Conservation (phyloP, 2,113 vertebrate species). For the Zeus faber region DNA sequence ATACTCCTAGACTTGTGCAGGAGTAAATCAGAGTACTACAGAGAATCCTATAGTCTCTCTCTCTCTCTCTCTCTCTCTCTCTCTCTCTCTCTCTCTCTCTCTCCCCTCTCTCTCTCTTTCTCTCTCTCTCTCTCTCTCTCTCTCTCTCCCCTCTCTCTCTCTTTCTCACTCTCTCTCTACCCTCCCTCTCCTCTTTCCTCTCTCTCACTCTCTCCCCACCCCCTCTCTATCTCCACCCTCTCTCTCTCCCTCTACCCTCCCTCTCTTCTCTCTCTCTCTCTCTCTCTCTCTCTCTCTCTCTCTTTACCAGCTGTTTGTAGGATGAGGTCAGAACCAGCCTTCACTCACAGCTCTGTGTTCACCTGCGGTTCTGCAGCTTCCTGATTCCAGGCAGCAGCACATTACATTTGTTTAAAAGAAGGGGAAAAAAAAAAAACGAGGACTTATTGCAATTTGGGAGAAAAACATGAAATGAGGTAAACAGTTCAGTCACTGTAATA, state of each 20-base stretch:
- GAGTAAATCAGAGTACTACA: not conserved
- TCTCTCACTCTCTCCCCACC: not conserved
- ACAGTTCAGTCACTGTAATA: too few species aligned
- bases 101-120: not conserved
- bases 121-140: not conserved
- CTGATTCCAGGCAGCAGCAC: not conserved
- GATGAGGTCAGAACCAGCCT: not conserved
- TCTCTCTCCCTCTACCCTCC: not conserved
- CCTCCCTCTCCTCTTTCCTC: not conserved
- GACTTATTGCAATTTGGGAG: too few species aligned
- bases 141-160: not conserved
- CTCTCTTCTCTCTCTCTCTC: not conserved
- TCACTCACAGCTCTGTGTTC: not conserved
- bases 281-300: not conserved
- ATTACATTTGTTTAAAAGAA: too few species aligned
- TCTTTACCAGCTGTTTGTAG: not conserved
- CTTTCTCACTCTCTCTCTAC: not conserved
- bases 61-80: not conserved
- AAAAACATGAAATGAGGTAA: too few species aligned
- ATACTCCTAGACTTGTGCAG: constrained; percentile 17
- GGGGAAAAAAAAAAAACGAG: too few species aligned
- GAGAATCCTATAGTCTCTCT: not conserved
- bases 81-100: not conserved
- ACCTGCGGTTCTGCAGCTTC: not conserved
- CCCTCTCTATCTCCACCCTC: not conserved